These are phyloP conservation scores for Pterostichus niger DNA, from an alignment of 2,888 invertebrate species.

Conservation along the genomic window DNA sequence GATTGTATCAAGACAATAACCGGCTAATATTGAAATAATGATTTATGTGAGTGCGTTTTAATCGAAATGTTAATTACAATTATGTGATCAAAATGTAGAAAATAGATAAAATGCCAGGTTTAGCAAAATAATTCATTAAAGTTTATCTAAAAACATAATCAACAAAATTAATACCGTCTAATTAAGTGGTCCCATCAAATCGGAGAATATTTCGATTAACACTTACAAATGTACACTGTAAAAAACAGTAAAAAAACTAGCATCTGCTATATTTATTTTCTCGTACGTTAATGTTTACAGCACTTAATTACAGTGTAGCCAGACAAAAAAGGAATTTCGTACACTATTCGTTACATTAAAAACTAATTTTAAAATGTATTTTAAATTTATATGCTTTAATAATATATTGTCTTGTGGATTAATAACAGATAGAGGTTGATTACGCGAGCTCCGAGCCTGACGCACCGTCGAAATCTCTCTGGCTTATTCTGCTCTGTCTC, in stretches of 20 bases:
- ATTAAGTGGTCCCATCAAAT: conserved; percentile 47
- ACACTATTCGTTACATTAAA: conserved; percentile 49
- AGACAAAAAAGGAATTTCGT: conserved; percentile 60
- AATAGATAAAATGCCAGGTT: conserved; percentile 39
- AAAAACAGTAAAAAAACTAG: conserved; percentile 44
- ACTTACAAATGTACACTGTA: conserved; percentile 59
- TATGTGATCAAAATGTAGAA: conserved; percentile 20
- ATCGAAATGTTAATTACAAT: conserved; percentile 32
- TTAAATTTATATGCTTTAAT: conserved; percentile 65
- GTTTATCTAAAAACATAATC: conserved; percentile 53
- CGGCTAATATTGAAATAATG: neutral
- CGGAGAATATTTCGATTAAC: conserved; percentile 54
- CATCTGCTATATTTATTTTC: conserved; percentile 58
- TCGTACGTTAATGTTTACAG: conserved; percentile 57
- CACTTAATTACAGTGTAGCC: conserved; percentile 59
- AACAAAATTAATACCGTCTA: conserved; percentile 53
- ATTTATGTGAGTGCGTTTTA: conserved; percentile 5
- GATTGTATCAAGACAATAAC: too few relatives aligned
- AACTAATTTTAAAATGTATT: conserved; percentile 65
- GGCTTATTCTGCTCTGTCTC: too few relatives aligned
- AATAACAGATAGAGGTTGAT: conserved; percentile 61
- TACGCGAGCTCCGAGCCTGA: conserved; percentile 19
- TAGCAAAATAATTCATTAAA: conserved; percentile 40
- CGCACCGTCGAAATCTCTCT: conserved; percentile 4
- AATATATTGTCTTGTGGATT: conserved; percentile 63